phyloP scores from a whole-genome alignment of 2,113 vertebrate genomes.

The Anser brachyrhynchus region DNA sequence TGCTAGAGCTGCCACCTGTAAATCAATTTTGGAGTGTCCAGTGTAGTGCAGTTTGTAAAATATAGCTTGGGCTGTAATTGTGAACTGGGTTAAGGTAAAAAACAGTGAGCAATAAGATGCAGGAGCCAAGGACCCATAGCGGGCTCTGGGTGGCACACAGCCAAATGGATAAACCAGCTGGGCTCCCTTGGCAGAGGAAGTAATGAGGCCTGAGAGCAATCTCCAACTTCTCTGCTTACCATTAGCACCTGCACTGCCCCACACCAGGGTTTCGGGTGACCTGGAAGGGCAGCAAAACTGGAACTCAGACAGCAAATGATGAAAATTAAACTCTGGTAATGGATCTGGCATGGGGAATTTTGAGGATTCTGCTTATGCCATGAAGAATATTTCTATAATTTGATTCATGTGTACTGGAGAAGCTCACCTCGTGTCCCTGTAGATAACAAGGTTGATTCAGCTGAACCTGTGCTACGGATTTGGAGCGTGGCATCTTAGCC shows the following conservation, averaged over 20 bases:
- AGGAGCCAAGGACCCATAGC: not conserved
- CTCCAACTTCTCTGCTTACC: not conserved
- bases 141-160: not conserved
- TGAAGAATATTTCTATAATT: not conserved
- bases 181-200: not conserved
- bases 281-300: not conserved
- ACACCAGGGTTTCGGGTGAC: accelerated
- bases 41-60: not conserved
- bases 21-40: not conserved
- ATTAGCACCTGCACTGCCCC: not conserved
- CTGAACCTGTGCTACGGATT: not conserved
- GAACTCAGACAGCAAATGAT: not conserved
- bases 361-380: not conserved
- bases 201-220: not conserved
- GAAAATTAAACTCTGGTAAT: not conserved
- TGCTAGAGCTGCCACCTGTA: not conserved
- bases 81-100: not conserved
- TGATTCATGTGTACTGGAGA: not conserved
- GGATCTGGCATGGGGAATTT: not conserved
- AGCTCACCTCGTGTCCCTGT: not conserved
- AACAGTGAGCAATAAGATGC: not conserved
- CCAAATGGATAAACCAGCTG: not conserved
- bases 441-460: not conserved
- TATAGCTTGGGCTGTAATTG: not conserved
- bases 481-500: not conserved